Conservation (phyloP, 2,888 invertebrate genomes). For the Orthonevra nobilis region DNA sequence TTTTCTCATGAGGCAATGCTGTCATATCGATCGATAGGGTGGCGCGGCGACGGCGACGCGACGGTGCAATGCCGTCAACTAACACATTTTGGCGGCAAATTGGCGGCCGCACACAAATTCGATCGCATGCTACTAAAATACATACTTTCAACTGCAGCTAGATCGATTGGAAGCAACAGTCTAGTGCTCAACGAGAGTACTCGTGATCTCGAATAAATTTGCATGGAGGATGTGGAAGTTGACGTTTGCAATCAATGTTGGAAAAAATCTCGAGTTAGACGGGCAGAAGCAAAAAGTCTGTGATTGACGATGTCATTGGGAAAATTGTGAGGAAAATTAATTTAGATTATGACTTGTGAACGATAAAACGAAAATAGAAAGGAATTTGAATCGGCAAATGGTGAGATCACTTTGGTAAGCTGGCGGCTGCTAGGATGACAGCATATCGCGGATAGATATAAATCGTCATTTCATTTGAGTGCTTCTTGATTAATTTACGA, state of each 20-base stretch:
- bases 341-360: constrained; percentile 67
- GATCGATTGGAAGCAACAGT: constrained; percentile 8
- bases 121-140: constrained; percentile 20
- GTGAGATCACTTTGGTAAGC: constrained; percentile 50
- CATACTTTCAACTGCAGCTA: neutral
- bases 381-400: constrained; percentile 46
- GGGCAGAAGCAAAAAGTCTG: constrained; percentile 12
- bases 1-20: constrained; percentile 68
- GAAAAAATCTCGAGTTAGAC: constrained; percentile 48
- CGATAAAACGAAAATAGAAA: constrained; percentile 67
- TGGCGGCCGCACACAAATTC: constrained; percentile 55
- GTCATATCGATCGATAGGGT: constrained; percentile 46
- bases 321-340: constrained; percentile 52
- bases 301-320: constrained; percentile 69
- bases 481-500: constrained; percentile 30
- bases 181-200: constrained; percentile 1
- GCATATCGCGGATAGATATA: constrained; percentile 40
- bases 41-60: no score
- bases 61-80: constrained; percentile 29
- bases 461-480: constrained; percentile 46
- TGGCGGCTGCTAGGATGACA: constrained; percentile 48
- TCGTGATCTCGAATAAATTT: constrained; percentile 50
- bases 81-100: constrained; percentile 65
- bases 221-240: constrained; percentile 67
- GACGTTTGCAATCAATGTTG: constrained; percentile 65